Conservation (phyloP, 2,888 invertebrate genomes). For the Helicoverpa assulta region DNA sequence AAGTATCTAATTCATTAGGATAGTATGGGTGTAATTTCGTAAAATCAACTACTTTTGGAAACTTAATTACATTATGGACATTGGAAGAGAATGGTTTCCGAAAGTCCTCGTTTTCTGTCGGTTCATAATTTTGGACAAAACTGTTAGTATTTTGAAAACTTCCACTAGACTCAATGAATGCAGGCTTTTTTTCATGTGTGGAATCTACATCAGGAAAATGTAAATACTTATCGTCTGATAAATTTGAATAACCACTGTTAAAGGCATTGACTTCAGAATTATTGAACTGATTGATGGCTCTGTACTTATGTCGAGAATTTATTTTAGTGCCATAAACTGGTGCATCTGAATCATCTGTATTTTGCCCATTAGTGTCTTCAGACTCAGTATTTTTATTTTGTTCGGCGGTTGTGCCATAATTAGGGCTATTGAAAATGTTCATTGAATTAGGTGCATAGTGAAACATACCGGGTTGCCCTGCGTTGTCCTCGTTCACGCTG, state of each 20-base stretch:
- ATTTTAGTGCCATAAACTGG: slow-evolving; percentile 84
- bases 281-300: slow-evolving; percentile 69
- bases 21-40: slow-evolving; percentile 79
- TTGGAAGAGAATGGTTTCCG: slow-evolving; percentile 65
- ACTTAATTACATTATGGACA: slow-evolving; percentile 70
- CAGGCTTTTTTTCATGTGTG: slow-evolving; percentile 69
- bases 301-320: slow-evolving; percentile 73
- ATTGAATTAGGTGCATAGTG: slow-evolving; percentile 75
- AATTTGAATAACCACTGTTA: slow-evolving; percentile 67
- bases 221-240: slow-evolving; percentile 70
- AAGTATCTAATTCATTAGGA: slow-evolving; percentile 74
- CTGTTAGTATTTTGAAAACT: slow-evolving; percentile 69
- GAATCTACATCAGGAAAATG: slow-evolving; percentile 66
- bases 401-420: slow-evolving; percentile 68
- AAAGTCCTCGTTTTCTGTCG: slow-evolving; percentile 68
- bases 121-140: slow-evolving; percentile 67
- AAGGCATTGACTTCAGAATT: slow-evolving; percentile 72
- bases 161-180: slow-evolving; percentile 67
- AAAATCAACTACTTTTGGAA: slow-evolving; percentile 83
- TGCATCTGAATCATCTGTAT: slow-evolving; percentile 69
- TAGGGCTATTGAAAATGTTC: slow-evolving; percentile 74
- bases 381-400: slow-evolving; percentile 68
- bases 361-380: slow-evolving; percentile 66
- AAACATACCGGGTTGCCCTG: slow-evolving; percentile 73
- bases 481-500: slow-evolving; percentile 66